Evolutionary conservation across 1,140 invertebrate genomes (phyloP).

Genomic region (Diploscapter pachys): DNA sequence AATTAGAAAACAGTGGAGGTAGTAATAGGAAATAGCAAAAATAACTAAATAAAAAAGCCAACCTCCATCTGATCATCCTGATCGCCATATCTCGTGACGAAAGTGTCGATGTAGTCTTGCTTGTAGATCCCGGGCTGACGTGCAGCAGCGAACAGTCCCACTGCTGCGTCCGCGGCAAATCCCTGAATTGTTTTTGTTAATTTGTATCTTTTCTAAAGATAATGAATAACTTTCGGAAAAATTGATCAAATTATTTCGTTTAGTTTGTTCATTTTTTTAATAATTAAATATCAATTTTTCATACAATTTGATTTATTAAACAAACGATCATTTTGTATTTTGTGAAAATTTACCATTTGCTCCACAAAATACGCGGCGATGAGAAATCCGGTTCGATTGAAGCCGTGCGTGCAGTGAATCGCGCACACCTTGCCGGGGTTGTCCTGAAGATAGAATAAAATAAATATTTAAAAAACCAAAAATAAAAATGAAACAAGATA

Average conservation of each 20-base stretch:
- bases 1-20: too few relatives aligned
- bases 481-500: background rate
- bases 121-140: slow-evolving; percentile 72
- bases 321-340: slow-evolving; percentile 23
- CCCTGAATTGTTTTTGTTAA: slow-evolving; percentile 54
- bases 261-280: background rate
- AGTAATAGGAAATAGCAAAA: background rate
- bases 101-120: slow-evolving; percentile 66
- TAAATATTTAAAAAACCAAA: background rate
- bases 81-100: slow-evolving; percentile 44
- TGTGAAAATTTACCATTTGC: slow-evolving; percentile 62
- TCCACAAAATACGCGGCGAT: slow-evolving; percentile 81
- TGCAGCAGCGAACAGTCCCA: slow-evolving; percentile 72
- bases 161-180: slow-evolving; percentile 75
- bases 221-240: too few relatives aligned
- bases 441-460: slow-evolving; percentile 15
- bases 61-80: slow-evolving; percentile 41
- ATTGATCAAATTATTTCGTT: too few relatives aligned
- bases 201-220: too few relatives aligned
- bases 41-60: background rate
- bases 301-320: background rate
- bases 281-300: too few relatives aligned
- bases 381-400: slow-evolving; percentile 92
- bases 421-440: slow-evolving; percentile 60
- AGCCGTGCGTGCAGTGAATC: slow-evolving; percentile 98